Evolutionary conservation across 1,140 invertebrate species (phyloP).

Genomic region (Nephotettix cincticeps): DNA sequence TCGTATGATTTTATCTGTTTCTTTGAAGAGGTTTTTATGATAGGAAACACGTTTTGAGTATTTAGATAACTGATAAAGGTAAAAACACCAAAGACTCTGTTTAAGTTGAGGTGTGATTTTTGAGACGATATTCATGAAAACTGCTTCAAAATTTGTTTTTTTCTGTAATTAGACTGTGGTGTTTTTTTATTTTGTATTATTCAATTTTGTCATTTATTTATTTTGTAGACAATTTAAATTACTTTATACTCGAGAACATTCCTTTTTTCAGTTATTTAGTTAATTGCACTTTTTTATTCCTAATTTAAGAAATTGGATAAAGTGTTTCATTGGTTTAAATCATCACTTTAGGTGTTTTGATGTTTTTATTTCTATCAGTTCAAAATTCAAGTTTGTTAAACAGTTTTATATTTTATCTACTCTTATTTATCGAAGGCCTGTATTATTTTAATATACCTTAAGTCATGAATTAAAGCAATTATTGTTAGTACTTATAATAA

Average conservation of each 20-base stretch:
- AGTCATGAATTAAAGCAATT: no score
- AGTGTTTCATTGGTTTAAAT: no score
- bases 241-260: background rate
- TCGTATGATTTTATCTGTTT: background rate
- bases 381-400: background rate
- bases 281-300: background rate
- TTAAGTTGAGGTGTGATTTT: background rate
- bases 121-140: no score
- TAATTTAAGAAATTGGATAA: no score
- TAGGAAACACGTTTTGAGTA: no score
- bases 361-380: constrained; percentile 8
- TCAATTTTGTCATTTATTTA: constrained; percentile 2
- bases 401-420: no score
- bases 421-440: no score
- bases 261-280: background rate
- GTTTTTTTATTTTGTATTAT: no score
- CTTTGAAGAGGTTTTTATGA: constrained; percentile 4
- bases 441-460: no score
- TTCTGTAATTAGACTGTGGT: no score
- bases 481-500: constrained; percentile 9
- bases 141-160: no score
- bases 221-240: background rate
- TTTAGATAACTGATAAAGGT: constrained; percentile 10
- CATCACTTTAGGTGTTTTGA: background rate
- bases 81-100: background rate